Conservation (phyloP, 1,140 invertebrate species). For the Sipha flava region DNA sequence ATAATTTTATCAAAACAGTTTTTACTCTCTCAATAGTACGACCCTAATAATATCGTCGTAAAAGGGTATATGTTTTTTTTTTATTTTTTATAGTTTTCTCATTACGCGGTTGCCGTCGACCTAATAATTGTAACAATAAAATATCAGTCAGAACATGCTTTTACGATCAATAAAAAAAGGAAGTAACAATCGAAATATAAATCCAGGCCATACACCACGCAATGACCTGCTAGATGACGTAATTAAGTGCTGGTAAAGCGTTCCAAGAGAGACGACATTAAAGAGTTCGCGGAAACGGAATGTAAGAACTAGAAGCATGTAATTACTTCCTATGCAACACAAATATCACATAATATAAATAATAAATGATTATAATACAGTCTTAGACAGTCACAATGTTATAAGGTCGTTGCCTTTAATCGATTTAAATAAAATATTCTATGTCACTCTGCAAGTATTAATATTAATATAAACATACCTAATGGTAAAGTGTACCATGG, state of each 20-base stretch:
- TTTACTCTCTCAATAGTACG: background rate
- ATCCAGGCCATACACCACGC: background rate
- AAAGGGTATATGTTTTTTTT: conserved; percentile 5
- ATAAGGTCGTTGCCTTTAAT: conserved; percentile 13
- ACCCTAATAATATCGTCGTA: background rate
- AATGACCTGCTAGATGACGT: background rate
- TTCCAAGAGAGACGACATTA: background rate
- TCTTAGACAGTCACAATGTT: background rate
- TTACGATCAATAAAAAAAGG: conserved; percentile 22
- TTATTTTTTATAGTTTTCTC: background rate
- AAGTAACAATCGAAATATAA: background rate
- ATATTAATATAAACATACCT: background rate
- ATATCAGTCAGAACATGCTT: background rate
- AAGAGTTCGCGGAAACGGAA: background rate
- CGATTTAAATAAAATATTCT: conserved; percentile 28
- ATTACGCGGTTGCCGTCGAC: background rate
- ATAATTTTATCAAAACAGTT: background rate
- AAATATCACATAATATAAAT: background rate
- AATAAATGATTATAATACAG: background rate
- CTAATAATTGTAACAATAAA: background rate
- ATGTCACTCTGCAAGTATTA: background rate
- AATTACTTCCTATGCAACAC: background rate
- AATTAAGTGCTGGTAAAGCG: background rate
- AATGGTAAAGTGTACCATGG: background rate
- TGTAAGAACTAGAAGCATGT: background rate